Evolutionary conservation across 2,888 invertebrate species (phyloP), one percentile per base, ranked within the genome.

Genomic region (Oscheius sp.): DNA sequence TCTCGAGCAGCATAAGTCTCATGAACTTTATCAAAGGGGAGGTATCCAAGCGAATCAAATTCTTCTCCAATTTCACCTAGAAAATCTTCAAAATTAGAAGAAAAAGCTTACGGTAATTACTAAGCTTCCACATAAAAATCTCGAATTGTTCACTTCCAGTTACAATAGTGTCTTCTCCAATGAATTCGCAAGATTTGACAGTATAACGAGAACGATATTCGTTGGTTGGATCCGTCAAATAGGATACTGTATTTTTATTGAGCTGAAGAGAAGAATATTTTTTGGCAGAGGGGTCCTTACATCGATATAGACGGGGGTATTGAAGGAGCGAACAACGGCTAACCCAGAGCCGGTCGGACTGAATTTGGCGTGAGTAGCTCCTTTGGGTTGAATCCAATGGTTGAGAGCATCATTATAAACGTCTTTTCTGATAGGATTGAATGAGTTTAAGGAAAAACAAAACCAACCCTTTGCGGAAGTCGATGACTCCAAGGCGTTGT

Each of bases 81-180:
- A 33, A 55, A 55, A 48, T 48, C 8, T 4, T 25, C 25, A 25
- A 20, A 48, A 3, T 48, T 23, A 48, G 25, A 33, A 29, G 3
- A 15, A 6, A 34, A 55, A 55, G 34, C 55, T 20, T 20, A 55
- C 55, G 5, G 2, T 33, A n/a, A 15, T 55, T 25, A 17, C 25
- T 25, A n/a, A 55, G 90, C 83, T 92, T 92, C 96, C 96, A 96
- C 90, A 95, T 91, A 86, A 95, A 96, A 42, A 96, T 89, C 88
- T 94, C 94, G 87, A 95, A 96, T 87, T 96, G 94, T 88, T 96
- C 96, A 0, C 95, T 95, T 0, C 96, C 96, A 1, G 95, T 95
- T 34, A 96, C 87, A 58, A 96, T 87, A 84, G 96, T 95, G 5
- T 33, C 10, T 46, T 92, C 92, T 0, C 96, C 96, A 17, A 94